Evolutionary conservation across 2,888 invertebrate species (phyloP).

Genomic region (Thysanoteuthis rhombus): DNA sequence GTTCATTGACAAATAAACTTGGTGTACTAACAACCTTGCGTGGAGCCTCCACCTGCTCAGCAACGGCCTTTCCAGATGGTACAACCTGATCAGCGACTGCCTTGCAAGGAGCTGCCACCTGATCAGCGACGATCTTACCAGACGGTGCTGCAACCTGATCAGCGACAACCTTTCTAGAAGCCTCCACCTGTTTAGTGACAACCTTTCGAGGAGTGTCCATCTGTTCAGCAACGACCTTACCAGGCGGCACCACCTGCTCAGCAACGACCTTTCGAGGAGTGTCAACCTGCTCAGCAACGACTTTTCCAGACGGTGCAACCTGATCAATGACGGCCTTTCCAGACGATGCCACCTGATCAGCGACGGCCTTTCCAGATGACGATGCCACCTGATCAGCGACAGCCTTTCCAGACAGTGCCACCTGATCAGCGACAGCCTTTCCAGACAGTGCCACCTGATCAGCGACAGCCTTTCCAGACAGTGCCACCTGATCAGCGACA

Average conservation of each 20-base stretch:
- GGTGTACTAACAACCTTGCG: neutral
- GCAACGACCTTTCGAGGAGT: neutral
- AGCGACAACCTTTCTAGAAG: neutral
- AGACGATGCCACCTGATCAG: too few species aligned
- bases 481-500: too few species aligned
- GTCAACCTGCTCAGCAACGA: neutral
- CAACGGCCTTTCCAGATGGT: neutral
- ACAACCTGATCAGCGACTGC: neutral
- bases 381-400: neutral
- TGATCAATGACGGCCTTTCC: neutral
- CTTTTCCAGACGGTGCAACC: neutral
- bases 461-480: too few species aligned
- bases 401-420: neutral
- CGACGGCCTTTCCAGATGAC: too few species aligned
- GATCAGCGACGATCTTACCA: neutral
- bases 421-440: neutral
- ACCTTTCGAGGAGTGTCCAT: neutral
- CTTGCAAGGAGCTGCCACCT: neutral
- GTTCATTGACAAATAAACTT: neutral
- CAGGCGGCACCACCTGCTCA: neutral
- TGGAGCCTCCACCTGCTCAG: too few species aligned
- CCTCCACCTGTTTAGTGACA: neutral
- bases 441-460: neutral
- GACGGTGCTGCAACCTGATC: neutral
- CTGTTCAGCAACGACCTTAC: neutral